Evolutionary conservation across 1,140 invertebrate species (phyloP), one percentile per base, ranked within the genome.

Genomic region (Scaptomyza pallida): DNA sequence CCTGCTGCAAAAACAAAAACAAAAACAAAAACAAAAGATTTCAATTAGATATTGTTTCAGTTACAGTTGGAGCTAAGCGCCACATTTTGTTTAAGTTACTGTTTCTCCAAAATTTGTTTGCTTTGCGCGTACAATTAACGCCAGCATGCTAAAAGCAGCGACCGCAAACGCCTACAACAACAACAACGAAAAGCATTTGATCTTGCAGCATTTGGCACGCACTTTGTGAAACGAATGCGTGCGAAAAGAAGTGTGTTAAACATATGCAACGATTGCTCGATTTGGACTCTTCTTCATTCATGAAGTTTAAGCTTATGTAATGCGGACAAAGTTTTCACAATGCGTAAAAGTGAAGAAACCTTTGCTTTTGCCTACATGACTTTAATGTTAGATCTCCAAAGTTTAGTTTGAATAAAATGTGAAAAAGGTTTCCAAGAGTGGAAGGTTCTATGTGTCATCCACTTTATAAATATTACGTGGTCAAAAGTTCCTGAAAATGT

Each of bases 101-200:
- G 16, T 15, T 26, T 26, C 6, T 26, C 8, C 26, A 21, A 44
- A 21, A 59, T 15, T 82, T 80, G 72, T 76, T 76, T 86, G 81
- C 70, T 37, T 10, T 33, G 13, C 69, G 81, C 77, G 81, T 85
- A 85, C 81, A 85, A 86, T 86, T 86, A 86, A 77, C 81, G 82
- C 59, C 62, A 64, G 30, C 19, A 45, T 88, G 81, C 74, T 81
- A 86, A 86, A 86, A 86, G 65, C 59, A 43, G 40, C 47, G 74
- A 68, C 70, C 81, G 78, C 61, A 41, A 43, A 12, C n/a, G 33
- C 71, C 35, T 10, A 9, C 19, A 40, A 13, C 8, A 23, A 47
- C 56, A n/a, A n/a, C n/a, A n/a, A n/a, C n/a, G n/a, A n/a, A n/a
- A n/a, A n/a, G n/a, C n/a, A 51, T 44, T 55, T 55, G 37, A 55